phyloP scores from a whole-genome alignment of 2,113 vertebrate species.

The Acanthochromis polyacanthus region DNA sequence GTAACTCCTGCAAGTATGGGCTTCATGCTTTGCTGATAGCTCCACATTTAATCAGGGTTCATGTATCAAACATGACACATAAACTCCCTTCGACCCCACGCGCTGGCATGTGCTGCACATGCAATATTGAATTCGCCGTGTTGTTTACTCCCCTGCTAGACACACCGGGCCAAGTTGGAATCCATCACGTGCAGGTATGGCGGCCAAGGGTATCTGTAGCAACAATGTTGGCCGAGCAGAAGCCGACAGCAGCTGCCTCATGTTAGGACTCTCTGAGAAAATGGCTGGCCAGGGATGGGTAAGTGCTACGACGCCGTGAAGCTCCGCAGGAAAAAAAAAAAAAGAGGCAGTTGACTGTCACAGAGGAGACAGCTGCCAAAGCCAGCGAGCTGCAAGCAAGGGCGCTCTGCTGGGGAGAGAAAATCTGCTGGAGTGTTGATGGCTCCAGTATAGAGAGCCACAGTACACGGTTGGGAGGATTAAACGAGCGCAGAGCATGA shows the following conservation, averaged over 20 bases:
- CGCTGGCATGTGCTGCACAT: neutral
- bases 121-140: conserved; percentile 9
- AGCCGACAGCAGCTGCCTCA: conserved; percentile 51
- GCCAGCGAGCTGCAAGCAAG: conserved; percentile 46
- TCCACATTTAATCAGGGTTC: conserved; percentile 15
- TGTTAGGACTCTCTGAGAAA: conserved; percentile 49
- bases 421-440: conserved; percentile 39
- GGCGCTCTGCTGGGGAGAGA: conserved; percentile 40
- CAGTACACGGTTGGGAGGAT: conserved; percentile 9
- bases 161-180: conserved; percentile 17
- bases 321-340: conserved; percentile 12
- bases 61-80: conserved; percentile 31
- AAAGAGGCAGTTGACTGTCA: conserved; percentile 22
- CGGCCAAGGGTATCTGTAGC: conserved; percentile 57
- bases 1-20: neutral
- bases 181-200: conserved; percentile 35
- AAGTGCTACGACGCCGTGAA: conserved; percentile 18
- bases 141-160: conserved; percentile 24
- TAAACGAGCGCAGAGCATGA: neutral
- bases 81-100: conserved; percentile 12
- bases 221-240: conserved; percentile 36
- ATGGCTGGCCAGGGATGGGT: conserved; percentile 49
- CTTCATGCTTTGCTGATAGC: neutral
- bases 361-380: conserved; percentile 37
- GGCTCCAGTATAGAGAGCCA: conserved; percentile 13